Evolutionary conservation across 2,888 invertebrate species (phyloP).

Genomic region (Lumbricus terrestris): DNA sequence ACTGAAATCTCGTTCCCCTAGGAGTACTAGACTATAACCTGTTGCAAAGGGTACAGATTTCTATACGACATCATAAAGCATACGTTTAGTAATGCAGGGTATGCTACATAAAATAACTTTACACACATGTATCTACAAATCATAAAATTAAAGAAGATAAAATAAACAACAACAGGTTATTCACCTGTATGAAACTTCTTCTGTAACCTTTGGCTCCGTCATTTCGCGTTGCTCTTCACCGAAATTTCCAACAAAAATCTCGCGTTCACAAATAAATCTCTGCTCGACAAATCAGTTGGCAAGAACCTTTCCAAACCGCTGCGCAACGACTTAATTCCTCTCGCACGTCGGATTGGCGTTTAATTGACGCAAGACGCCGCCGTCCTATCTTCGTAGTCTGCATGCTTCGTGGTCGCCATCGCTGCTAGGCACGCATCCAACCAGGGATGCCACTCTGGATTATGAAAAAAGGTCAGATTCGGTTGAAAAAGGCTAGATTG

Average conservation of each 20-base stretch:
- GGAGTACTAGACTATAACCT: too few relatives aligned
- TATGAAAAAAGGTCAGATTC: too few relatives aligned
- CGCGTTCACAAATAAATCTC: neutral
- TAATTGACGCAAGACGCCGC: neutral
- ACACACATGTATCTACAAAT: neutral
- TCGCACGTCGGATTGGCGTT: neutral
- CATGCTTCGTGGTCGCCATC: neutral
- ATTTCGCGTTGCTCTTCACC: neutral
- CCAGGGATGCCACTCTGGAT: too few relatives aligned
- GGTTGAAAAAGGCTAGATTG: too few relatives aligned
- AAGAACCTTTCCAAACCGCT: too few relatives aligned
- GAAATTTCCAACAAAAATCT: neutral
- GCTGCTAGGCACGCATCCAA: neutral
- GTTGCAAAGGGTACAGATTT: neutral
- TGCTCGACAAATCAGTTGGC: too few relatives aligned
- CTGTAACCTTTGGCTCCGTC: neutral
- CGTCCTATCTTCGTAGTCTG: neutral
- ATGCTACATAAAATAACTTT: neutral
- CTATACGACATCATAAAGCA: neutral
- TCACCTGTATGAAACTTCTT: neutral
- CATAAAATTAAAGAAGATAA: neutral
- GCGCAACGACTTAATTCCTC: neutral
- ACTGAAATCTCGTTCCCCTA: too few relatives aligned
- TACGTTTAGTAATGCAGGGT: too few relatives aligned
- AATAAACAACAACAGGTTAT: neutral